phyloP scores from a whole-genome alignment of 1,140 invertebrate species.

The Ganaspis sp. region DNA sequence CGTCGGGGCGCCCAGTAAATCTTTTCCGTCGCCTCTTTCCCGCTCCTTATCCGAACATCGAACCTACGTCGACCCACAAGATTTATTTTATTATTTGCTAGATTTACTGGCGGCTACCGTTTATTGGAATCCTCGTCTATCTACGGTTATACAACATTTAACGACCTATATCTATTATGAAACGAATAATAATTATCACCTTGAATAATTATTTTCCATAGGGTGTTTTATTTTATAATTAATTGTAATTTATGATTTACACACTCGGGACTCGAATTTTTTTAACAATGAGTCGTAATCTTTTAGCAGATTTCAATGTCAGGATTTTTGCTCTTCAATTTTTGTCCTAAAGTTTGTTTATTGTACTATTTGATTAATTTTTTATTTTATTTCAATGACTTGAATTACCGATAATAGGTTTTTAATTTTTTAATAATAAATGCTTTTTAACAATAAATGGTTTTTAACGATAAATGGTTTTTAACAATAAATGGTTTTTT shows the following conservation, averaged over 20 bases:
- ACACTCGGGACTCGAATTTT: neutral
- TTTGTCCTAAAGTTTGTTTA: too few species aligned
- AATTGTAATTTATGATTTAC: neutral
- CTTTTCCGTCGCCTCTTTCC: constrained; percentile 51
- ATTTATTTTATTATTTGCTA: constrained; percentile 63
- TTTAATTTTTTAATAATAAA: too few species aligned
- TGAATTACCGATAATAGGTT: too few species aligned
- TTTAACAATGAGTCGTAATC: too few species aligned
- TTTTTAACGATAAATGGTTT: too few species aligned
- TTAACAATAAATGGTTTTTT: too few species aligned
- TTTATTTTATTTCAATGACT: too few species aligned
- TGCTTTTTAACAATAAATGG: too few species aligned
- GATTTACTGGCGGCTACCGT: constrained; percentile 62
- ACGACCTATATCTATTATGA: constrained; percentile 35
- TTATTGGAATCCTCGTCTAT: constrained; percentile 55
- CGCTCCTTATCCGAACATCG: constrained; percentile 49
- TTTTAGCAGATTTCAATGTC: neutral
- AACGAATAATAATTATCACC: constrained; percentile 39
- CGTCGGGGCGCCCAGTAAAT: constrained; percentile 60
- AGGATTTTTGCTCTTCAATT: too few species aligned
- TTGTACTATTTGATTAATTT: too few species aligned
- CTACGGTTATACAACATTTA: constrained; percentile 46
- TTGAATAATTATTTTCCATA: too few species aligned
- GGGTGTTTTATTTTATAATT: neutral
- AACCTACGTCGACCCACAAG: constrained; percentile 35